Conservation (phyloP, 2,888 invertebrate species). For the Antheraea yamamai region DNA sequence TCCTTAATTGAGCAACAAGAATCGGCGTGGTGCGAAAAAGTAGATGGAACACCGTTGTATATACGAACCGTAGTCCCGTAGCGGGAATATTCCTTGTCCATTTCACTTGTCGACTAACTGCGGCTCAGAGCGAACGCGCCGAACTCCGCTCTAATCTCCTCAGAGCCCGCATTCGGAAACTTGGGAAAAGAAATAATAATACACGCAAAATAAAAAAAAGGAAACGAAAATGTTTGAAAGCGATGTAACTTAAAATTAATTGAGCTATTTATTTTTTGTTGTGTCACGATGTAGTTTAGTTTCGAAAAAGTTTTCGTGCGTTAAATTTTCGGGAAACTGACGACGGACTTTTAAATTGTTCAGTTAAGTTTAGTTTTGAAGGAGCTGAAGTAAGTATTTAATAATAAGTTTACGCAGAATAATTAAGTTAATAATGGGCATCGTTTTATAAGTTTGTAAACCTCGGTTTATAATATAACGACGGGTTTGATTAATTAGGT, state of each 20-base stretch:
- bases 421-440: background rate
- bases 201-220: conserved; percentile 29
- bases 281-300: conserved; percentile 3
- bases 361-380: background rate
- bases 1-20: conserved; percentile 52
- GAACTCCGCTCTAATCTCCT: conserved; percentile 31
- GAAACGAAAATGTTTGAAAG: conserved; percentile 55
- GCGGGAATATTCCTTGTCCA: conserved; percentile 52
- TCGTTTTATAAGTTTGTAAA: background rate
- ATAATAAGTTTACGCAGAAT: background rate
- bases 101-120: conserved; percentile 62
- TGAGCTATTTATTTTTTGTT: background rate
- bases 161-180: conserved; percentile 37
- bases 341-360: conserved; percentile 5
- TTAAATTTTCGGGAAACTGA: background rate
- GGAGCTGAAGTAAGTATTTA: conserved; percentile 1
- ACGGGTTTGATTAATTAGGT: conserved; percentile 30
- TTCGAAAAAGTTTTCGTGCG: conserved; percentile 6
- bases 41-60: conserved; percentile 46
- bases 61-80: conserved; percentile 31
- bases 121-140: conserved; percentile 54
- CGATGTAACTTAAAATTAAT: conserved; percentile 49
- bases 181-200: conserved; percentile 32
- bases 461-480: conserved; percentile 24
- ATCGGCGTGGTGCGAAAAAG: conserved; percentile 41